These are phyloP conservation scores for Triplophysa rosa DNA, from an alignment of 2,113 vertebrate genomes.

Conservation along the genomic window DNA sequence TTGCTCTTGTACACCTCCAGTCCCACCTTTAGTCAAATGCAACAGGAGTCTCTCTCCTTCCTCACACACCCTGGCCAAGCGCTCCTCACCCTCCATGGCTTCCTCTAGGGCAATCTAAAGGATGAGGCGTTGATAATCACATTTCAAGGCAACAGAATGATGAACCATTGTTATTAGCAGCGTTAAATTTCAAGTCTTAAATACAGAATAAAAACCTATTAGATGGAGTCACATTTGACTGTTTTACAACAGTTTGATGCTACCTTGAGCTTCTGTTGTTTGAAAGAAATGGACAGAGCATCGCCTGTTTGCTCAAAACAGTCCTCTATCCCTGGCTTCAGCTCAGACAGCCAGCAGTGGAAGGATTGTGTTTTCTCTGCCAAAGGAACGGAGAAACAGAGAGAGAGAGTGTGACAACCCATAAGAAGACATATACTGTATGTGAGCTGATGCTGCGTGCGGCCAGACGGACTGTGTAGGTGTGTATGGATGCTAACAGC, in stretches of 20 bases:
- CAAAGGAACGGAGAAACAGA: neutral
- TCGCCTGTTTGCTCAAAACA: conserved; percentile 82
- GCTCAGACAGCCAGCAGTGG: conserved; percentile 81
- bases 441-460: conserved; percentile 39
- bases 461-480: conserved; percentile 71
- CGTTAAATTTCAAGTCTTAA: neutral
- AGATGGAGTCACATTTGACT: neutral
- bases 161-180: conserved; percentile 6
- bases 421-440: conserved; percentile 43
- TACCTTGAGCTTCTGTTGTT: conserved; percentile 87
- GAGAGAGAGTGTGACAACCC: conserved; percentile 9
- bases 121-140: neutral
- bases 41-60: conserved; percentile 83
- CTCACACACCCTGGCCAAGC: conserved; percentile 76
- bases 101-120: conserved; percentile 77
- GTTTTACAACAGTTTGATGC: neutral
- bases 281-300: conserved; percentile 74
- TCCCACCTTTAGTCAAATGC: conserved; percentile 79
- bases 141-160: neutral
- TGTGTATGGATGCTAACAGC: conserved; percentile 59
- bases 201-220: conserved; percentile 11
- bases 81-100: conserved; percentile 76
- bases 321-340: conserved; percentile 78
- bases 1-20: conserved; percentile 81
- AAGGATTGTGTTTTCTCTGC: conserved; percentile 87